Base-by-base conservation (phyloP, 2,888 invertebrate genomes). In the Actias luna region DNA sequence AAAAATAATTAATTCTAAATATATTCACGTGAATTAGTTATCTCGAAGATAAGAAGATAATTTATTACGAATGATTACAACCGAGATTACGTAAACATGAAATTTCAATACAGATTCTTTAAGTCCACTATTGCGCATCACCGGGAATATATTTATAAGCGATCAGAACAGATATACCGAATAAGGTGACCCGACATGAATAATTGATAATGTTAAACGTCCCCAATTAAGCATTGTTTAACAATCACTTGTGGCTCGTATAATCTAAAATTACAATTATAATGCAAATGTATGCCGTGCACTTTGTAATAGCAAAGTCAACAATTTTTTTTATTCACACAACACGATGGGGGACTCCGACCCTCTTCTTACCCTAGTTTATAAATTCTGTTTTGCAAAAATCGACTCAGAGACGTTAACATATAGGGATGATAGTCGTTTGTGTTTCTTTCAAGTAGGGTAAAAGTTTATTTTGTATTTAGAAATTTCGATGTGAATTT, bases 211-310 rank as follows among this genome's bases (percentile, higher is more conserved):
- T 29, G 60, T 36, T 31, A 61, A 62, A 59, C 29, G 61, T 59
- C 58, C 59, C 61, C 63, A 69, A 66, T 73, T 73, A 70, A 59
- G 55, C 36, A 66, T 62, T 69, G 67, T 69, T 69, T 69, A 66
- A 64, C 63, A 60, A 63, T 63, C 68, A 69, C 69, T 69, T 66
- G 68, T 58, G 60, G 65, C 46, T 16, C 50, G 60, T 65, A 71
- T 74, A 75, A 79, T 70, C 64, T 69, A 66, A 75, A 78, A 79
- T 76, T 77, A 75, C 67, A 67, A 80, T 81, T 77, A 77, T 74
- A 79, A 80, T 77, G 76, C 76, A 84, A 87, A 84, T 82, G 79
- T 82, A 80, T 82, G 83, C 80, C 79, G 82, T 78, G 77, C 78
- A 77, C 76, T 72, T 76, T 72, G 70, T 83, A 85, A 84, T 79